phyloP scores from a whole-genome alignment of 2,888 invertebrate species.

The Melinopterus prodromus region DNA sequence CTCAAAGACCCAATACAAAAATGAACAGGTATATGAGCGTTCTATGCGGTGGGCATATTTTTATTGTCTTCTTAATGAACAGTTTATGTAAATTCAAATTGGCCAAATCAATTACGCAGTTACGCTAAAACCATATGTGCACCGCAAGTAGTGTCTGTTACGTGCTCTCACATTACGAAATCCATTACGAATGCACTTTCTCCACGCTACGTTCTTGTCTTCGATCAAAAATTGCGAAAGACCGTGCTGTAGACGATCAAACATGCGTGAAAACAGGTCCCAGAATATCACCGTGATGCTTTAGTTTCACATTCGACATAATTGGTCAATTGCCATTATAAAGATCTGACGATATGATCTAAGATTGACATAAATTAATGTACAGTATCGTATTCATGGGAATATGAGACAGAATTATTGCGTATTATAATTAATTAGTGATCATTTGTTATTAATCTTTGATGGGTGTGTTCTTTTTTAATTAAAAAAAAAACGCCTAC shows the following conservation, averaged over 20 bases:
- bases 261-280: neutral
- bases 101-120: neutral
- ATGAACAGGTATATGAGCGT: neutral
- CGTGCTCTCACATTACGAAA: neutral
- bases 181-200: neutral
- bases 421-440: too few species aligned
- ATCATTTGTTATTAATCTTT: too few species aligned
- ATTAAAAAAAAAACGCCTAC: neutral
- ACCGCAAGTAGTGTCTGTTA: neutral
- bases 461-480: neutral
- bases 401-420: too few species aligned
- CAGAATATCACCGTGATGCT: neutral
- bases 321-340: neutral
- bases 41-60: neutral
- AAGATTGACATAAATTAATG: too few species aligned
- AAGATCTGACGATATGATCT: neutral
- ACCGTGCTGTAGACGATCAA: neutral
- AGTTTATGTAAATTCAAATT: neutral
- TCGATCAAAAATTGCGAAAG: neutral
- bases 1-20: too few species aligned
- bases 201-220: neutral
- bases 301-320: neutral
- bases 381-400: too few species aligned
- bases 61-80: neutral
- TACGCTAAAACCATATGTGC: neutral